These are phyloP conservation scores for Forficula auricularia DNA, from an alignment of 1,140 invertebrate species.

Conservation along the genomic window DNA sequence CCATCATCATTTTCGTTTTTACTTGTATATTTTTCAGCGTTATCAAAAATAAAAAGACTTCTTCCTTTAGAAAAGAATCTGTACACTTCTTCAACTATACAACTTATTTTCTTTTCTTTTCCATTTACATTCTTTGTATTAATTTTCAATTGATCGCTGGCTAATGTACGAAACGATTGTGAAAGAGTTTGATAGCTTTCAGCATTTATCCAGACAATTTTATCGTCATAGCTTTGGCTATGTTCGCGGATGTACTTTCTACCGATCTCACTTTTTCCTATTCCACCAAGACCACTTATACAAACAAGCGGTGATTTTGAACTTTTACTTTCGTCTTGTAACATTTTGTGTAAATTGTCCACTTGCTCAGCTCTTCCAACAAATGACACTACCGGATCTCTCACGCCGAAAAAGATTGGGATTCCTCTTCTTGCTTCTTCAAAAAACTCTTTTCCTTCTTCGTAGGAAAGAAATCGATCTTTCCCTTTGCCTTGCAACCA, in stretches of 20 bases:
- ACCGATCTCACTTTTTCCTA: constrained; percentile 16
- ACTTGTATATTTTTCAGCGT: constrained; percentile 12
- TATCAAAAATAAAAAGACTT: constrained; percentile 17
- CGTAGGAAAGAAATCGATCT: no score
- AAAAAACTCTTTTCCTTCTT: no score
- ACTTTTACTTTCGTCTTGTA: not conserved
- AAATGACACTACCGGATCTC: constrained; percentile 4
- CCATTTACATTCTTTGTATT: constrained; percentile 7
- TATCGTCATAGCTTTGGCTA: constrained; percentile 12
- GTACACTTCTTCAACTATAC: constrained; percentile 13
- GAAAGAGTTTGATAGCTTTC: no score
- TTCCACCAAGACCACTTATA: constrained; percentile 14
- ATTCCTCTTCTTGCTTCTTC: no score
- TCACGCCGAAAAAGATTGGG: constrained; percentile 6
- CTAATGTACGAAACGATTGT: constrained; percentile 12
- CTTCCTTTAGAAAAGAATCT: constrained; percentile 11
- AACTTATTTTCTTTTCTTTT: constrained; percentile 5
- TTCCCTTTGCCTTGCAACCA: no score
- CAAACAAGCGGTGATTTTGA: constrained; percentile 4
- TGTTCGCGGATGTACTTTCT: constrained; percentile 14
- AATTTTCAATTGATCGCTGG: constrained; percentile 11
- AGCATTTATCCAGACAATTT: constrained; percentile 16
- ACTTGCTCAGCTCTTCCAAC: constrained; percentile 3
- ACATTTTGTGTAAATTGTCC: not conserved
- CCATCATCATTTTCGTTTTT: constrained; percentile 4